Conservation (phyloP, 2,113 vertebrate genomes). For the Rostratula benghalensis region DNA sequence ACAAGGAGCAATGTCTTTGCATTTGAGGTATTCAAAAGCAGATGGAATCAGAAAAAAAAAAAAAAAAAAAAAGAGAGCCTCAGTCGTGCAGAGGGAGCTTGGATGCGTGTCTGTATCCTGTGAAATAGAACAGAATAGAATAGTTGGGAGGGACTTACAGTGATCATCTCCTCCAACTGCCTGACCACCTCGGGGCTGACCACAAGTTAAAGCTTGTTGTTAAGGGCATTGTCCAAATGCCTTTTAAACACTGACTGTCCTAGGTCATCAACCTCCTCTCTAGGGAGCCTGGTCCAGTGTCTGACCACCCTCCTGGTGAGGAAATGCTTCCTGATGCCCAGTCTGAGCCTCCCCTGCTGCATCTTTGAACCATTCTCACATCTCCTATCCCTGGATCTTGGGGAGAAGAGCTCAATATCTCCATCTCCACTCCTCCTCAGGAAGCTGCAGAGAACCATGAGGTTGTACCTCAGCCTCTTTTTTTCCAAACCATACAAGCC, state of each 20-base stretch:
- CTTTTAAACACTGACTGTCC: background rate
- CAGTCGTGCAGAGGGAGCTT: background rate
- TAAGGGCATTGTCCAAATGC: background rate
- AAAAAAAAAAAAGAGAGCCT: background rate
- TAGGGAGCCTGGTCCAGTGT: background rate
- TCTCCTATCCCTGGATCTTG: background rate
- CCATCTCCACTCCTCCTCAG: background rate
- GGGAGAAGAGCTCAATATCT: background rate
- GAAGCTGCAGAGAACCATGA: background rate
- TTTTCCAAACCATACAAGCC: background rate
- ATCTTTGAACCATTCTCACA: background rate
- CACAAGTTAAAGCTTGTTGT: background rate
- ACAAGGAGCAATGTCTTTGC: slow-evolving; percentile 13
- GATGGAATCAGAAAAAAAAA: background rate
- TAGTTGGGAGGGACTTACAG: background rate
- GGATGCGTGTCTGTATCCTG: background rate
- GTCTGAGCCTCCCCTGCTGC: too few species aligned
- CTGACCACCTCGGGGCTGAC: background rate
- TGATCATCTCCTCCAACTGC: background rate
- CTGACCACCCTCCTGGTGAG: background rate
- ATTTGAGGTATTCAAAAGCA: slow-evolving; percentile 26
- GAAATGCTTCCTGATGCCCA: background rate
- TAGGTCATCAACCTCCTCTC: background rate
- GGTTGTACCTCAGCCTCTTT: background rate
- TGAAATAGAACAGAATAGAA: background rate